Evolutionary conservation across 53 echinoderm and acorn worm species (phyloP).

Genomic region (Arbacia lixula): DNA sequence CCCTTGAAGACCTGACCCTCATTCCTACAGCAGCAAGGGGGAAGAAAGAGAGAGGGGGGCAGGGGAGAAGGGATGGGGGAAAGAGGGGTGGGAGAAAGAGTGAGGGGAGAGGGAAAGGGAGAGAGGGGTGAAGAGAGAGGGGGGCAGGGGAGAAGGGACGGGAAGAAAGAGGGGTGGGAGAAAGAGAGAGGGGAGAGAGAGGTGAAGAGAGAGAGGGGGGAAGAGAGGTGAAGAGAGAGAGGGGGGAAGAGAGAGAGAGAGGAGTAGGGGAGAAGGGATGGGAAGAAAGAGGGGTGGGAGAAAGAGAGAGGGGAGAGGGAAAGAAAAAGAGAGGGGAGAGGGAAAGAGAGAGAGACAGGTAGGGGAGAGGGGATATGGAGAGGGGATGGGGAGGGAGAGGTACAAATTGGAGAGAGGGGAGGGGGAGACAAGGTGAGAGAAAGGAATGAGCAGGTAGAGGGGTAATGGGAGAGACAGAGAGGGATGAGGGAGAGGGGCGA

Average conservation of each 20-base stretch:
- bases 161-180: not conserved
- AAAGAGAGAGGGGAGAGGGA: not conserved
- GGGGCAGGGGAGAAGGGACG: not conserved
- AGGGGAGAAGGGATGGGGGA: not conserved
- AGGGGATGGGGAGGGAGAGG: not conserved
- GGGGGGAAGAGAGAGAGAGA: not conserved
- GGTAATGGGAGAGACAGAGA: not conserved
- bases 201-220: not conserved
- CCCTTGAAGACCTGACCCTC: constrained; percentile 93
- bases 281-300: not conserved
- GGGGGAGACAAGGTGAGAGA: not conserved
- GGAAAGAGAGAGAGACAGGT: too few species aligned
- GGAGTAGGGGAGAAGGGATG: not conserved
- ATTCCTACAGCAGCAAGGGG: too few species aligned
- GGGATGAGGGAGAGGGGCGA: not conserved
- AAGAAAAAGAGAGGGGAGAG: too few species aligned
- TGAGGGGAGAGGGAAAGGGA: not conserved
- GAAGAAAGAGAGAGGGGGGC: not conserved
- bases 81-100: not conserved
- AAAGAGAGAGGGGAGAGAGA: not conserved
- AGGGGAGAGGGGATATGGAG: not conserved
- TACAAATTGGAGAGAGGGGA: not conserved
- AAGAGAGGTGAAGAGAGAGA: not conserved
- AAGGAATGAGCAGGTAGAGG: too few species aligned
- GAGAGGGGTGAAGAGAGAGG: not conserved